Percentiles rank a stretch among this genome's conserved stretches.
Conservation (phyloP, 2,797 vertebrate species). For the Hapalemur alaotrensis region DNA sequence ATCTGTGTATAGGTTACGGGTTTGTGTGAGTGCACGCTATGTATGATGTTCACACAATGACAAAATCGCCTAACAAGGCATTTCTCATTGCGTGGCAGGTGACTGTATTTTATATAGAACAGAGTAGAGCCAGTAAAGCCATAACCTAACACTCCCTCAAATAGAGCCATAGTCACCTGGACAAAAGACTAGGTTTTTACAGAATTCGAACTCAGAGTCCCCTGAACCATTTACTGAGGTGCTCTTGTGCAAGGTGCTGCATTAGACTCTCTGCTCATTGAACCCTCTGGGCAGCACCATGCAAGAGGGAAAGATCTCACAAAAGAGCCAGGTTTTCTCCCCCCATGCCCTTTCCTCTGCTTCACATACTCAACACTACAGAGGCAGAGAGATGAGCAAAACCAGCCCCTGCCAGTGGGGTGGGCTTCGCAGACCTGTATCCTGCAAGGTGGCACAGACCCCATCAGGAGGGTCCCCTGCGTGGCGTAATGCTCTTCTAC, state of each 20-base stretch:
- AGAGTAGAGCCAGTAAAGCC: not conserved
- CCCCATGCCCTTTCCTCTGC: not conserved
- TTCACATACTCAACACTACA: not conserved
- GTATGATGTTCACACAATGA: not conserved
- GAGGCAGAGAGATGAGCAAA: not conserved
- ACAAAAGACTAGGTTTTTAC: not conserved
- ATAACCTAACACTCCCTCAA: not conserved
- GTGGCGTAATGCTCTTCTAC: not conserved
- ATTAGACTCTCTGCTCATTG: not conserved
- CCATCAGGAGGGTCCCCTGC: not conserved
- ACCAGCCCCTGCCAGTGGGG: rapidly evolving
- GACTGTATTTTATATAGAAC: not conserved
- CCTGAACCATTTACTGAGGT: not conserved
- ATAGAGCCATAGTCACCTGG: not conserved
- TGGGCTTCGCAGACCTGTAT: not conserved
- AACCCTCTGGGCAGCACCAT: not conserved
- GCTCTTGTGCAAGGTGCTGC: not conserved
- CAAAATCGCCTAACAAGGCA: not conserved
- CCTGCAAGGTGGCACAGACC: too few species aligned
- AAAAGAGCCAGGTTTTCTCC: not conserved
- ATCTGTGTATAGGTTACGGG: not conserved
- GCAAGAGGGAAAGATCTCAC: not conserved
- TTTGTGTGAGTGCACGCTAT: too few species aligned
- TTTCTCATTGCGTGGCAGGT: not conserved
- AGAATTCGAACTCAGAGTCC: not conserved